Percentiles rank a stretch among this genome's conserved stretches.
Conservation (phyloP, 1,140 invertebrate species). For the Neotoxoptera formosana region DNA sequence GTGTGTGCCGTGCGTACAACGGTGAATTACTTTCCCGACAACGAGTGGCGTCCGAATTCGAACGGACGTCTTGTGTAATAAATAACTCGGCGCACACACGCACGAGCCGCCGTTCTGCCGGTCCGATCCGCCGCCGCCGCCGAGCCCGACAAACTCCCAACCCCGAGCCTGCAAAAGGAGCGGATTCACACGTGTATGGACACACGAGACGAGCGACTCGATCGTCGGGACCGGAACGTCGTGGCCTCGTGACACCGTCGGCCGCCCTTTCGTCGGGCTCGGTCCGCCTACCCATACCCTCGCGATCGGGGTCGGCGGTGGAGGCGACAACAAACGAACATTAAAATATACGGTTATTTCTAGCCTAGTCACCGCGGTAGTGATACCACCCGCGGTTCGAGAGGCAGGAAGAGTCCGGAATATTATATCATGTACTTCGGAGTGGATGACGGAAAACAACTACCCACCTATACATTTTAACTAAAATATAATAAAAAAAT, state of each 20-base stretch:
- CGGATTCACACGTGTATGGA: neutral
- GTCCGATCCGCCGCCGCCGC: neutral
- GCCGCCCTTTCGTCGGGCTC: neutral
- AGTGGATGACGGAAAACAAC: neutral
- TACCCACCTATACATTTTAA: neutral
- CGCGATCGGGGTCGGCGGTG: rapidly evolving
- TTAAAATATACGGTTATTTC: neutral
- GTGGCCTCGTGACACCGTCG: neutral
- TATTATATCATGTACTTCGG: neutral
- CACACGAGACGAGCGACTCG: neutral
- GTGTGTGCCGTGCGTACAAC: neutral
- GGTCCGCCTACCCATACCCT: neutral
- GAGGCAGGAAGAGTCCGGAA: neutral
- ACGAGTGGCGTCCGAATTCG: neutral
- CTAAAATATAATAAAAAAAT: neutral
- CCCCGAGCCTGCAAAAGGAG: neutral
- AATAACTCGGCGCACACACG: slow-evolving; percentile 1
- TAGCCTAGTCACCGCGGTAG: rapidly evolving
- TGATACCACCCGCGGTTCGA: neutral
- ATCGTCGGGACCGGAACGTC: neutral
- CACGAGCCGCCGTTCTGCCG: neutral
- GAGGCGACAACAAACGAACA: neutral
- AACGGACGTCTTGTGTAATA: slow-evolving; percentile 17
- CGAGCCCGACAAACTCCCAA: neutral
- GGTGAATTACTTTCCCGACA: neutral